Evolutionary conservation across 2,113 vertebrate genomes (phyloP), one percentile per base, ranked within the genome.

Genomic region (Oreochromis spilurus): DNA sequence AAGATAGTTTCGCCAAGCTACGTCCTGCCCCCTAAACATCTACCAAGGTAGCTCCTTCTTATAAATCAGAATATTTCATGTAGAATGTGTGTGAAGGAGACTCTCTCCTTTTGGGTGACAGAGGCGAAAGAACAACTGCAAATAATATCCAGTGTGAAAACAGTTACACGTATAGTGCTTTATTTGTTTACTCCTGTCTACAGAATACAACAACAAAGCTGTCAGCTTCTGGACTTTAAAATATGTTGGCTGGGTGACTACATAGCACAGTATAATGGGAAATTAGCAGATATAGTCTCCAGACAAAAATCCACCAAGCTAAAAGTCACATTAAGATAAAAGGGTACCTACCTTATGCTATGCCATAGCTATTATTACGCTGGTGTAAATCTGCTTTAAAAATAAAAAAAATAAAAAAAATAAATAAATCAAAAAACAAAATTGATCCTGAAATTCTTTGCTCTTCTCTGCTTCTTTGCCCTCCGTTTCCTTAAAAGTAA

Each of bases 1-100:
- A 48, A 31, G 45, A 52, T 29, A 52, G 26, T 5, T 77, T 52
- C 0, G 1, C 26, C 16, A 52, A 52, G 16, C 26, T 31, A 31
- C 26, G 0, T 31, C 43, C 3, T 29, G 14, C 29, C 14, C 0
- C 24, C 9, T 19, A 29, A 75, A 48, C 43, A 50, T 75, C 67
- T 77, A 52, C 16, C 1, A 31, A 31, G 45, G 26, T 26, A 9
- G 26, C 70, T 29, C 70, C 26, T 45, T 50, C 24, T 31, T 19
- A 50, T 50, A 52, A 19, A 77, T 26, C 67, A 45, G 5, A 48
- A 40, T 72, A 72, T 19, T 77, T 77, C 26, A 19, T 31, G 26
- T 52, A 31, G 9, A 77, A 77, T 31, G 17, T 77, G 14, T 5
- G 16, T 31, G 45, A 77, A 17, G 45, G 16, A 31, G 16, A 48